phyloP scores from a whole-genome alignment of 2,888 invertebrate species.

The Tetragonisca angustula region DNA sequence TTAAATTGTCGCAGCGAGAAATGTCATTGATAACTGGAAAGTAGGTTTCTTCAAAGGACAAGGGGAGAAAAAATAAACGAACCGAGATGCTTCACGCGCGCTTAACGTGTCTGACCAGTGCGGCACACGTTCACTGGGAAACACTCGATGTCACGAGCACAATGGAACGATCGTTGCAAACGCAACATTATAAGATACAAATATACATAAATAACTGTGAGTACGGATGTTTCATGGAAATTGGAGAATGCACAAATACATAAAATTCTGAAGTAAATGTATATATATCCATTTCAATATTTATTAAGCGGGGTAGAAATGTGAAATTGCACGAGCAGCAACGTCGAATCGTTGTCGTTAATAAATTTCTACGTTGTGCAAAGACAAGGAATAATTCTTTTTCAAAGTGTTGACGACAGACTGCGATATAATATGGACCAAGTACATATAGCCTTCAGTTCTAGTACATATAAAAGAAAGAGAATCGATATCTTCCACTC shows the following conservation, averaged over 20 bases:
- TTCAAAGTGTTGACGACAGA: neutral
- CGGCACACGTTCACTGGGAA: constrained; percentile 14
- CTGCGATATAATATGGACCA: neutral
- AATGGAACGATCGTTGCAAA: too few species aligned
- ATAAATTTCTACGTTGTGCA: neutral
- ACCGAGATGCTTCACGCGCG: neutral
- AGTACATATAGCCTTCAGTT: too few species aligned
- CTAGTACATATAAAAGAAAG: neutral
- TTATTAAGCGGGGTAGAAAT: neutral
- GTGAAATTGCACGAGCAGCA: neutral
- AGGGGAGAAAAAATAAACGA: too few species aligned
- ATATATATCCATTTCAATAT: too few species aligned
- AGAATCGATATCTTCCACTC: neutral
- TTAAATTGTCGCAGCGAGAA: too few species aligned
- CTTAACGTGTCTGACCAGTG: neutral
- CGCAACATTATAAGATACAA: too few species aligned
- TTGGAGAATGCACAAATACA: neutral
- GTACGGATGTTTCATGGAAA: neutral
- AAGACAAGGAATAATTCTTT: neutral
- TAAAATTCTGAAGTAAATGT: neutral
- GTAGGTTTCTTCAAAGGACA: neutral
- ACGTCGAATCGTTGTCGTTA: neutral
- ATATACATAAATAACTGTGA: neutral
- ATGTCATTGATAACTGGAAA: rapidly evolving
- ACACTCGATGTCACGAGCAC: neutral